Evolutionary conservation across 2,888 invertebrate genomes (phyloP).

Genomic region (Entomobrya multifasciata): DNA sequence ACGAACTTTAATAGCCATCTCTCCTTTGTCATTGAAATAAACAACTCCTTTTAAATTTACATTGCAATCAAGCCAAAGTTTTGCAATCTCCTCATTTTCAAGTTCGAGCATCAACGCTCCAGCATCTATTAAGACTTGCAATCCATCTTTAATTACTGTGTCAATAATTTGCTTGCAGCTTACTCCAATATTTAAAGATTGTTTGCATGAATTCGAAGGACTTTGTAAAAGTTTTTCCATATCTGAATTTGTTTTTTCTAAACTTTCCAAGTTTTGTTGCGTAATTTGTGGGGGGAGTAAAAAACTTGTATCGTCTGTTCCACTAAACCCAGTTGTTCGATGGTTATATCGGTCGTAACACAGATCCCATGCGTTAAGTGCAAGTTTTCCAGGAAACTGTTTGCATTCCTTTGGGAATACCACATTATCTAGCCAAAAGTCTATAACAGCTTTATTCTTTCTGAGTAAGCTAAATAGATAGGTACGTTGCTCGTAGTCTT

Average conservation of each 20-base stretch:
- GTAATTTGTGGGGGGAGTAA: constrained; percentile 66
- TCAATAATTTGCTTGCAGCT: constrained; percentile 32
- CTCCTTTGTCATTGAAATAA: constrained; percentile 66
- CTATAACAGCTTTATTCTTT: constrained; percentile 36
- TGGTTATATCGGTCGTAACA: constrained; percentile 23
- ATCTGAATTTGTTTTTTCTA: constrained; percentile 67
- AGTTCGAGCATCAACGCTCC: constrained; percentile 73
- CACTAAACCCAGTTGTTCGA: constrained; percentile 74
- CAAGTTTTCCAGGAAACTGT: constrained; percentile 69
- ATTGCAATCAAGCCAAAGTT: constrained; percentile 67
- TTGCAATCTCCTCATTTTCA: constrained; percentile 68
- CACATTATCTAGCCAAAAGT: not conserved
- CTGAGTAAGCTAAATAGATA: constrained; percentile 56
- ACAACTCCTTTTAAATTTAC: constrained; percentile 54
- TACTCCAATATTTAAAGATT: constrained; percentile 18
- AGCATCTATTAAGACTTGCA: constrained; percentile 66
- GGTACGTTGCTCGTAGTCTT: constrained; percentile 53
- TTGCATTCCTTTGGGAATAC: constrained; percentile 65
- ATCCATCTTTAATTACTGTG: constrained; percentile 16
- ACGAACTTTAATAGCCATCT: constrained; percentile 52
- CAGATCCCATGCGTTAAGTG: constrained; percentile 69
- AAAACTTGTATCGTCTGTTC: constrained; percentile 73
- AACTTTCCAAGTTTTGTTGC: constrained; percentile 64
- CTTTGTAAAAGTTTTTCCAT: constrained; percentile 45
- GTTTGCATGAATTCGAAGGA: constrained; percentile 49